phyloP scores from a whole-genome alignment of 1,140 invertebrate genomes.

The Vollenhovia emeryi region DNA sequence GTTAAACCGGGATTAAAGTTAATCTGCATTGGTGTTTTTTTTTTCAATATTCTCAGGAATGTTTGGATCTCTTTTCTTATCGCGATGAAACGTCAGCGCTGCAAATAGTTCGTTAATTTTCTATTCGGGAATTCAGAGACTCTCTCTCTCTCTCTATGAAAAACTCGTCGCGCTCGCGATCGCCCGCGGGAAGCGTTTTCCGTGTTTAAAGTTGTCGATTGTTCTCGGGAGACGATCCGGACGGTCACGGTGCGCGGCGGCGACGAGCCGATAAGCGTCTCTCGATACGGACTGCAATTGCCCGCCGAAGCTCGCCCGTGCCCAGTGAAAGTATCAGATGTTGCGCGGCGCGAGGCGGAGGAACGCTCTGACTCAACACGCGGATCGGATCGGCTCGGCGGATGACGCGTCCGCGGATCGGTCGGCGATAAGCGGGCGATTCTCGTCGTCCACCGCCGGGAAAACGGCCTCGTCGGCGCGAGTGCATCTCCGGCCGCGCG shows the following conservation, averaged over 20 bases:
- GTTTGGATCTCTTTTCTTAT: background rate
- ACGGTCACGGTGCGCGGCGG: background rate
- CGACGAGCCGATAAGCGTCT: background rate
- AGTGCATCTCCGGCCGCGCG: background rate
- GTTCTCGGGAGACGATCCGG: background rate
- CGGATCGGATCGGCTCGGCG: constrained; percentile 56
- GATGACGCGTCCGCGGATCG: constrained; percentile 54
- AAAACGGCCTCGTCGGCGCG: background rate
- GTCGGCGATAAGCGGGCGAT: constrained; percentile 28
- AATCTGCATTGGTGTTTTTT: no score
- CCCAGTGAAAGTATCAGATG: constrained; percentile 58
- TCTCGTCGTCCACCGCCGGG: no score
- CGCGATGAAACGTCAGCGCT: background rate
- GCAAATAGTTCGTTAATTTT: background rate
- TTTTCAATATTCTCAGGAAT: background rate
- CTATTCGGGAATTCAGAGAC: background rate
- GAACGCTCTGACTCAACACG: background rate
- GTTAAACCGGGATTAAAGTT: no score
- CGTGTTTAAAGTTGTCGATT: background rate
- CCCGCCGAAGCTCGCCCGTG: background rate
- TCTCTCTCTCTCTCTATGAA: no score
- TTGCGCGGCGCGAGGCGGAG: background rate
- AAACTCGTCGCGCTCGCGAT: background rate
- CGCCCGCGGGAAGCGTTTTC: background rate
- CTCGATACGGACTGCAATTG: background rate